Percentiles rank a stretch among this genome's conserved stretches.
phyloP scores from a whole-genome alignment of 2,888 invertebrate species.

The Drosophila trichaetosa region DNA sequence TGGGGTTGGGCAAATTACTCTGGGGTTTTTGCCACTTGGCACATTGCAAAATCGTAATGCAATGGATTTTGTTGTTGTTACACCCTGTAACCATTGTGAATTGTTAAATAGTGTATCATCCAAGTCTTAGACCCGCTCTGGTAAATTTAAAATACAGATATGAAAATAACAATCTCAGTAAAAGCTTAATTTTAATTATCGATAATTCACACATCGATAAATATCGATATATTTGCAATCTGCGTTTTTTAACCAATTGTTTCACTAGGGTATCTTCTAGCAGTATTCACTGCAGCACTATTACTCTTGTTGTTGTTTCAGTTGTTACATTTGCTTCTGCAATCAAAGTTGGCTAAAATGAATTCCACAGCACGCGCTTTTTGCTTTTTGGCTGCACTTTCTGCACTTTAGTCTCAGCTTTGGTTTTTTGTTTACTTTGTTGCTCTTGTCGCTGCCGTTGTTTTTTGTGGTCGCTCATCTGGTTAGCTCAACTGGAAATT shows the following conservation, averaged over 20 bases:
- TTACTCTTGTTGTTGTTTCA: neutral
- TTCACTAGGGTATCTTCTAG: neutral
- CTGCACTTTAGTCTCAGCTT: slow-evolving; percentile 44
- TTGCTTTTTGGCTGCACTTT: slow-evolving; percentile 48
- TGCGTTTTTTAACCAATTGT: neutral
- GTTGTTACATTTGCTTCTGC: slow-evolving; percentile 12
- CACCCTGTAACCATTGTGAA: slow-evolving; percentile 5
- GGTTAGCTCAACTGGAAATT: slow-evolving; percentile 71
- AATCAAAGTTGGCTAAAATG: slow-evolving; percentile 54
- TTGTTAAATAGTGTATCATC: neutral
- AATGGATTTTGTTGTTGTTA: slow-evolving; percentile 28
- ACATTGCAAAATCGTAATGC: slow-evolving; percentile 42
- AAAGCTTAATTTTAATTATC: neutral
- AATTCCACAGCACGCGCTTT: slow-evolving; percentile 65
- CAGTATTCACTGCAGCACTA: too few relatives aligned
- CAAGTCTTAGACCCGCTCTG: neutral
- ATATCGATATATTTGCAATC: neutral
- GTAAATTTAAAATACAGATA: neutral
- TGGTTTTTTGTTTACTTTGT: slow-evolving; percentile 42
- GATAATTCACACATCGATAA: neutral
- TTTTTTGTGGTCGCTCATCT: slow-evolving; percentile 55
- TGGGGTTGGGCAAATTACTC: neutral
- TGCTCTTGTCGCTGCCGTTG: slow-evolving; percentile 21
- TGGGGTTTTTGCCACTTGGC: slow-evolving; percentile 30
- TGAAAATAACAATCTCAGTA: neutral